A percentile compares a stretch with the other conserved stretches of the same genome.
Conservation (phyloP, 2,888 invertebrate species). For the Piscicola geometra region DNA sequence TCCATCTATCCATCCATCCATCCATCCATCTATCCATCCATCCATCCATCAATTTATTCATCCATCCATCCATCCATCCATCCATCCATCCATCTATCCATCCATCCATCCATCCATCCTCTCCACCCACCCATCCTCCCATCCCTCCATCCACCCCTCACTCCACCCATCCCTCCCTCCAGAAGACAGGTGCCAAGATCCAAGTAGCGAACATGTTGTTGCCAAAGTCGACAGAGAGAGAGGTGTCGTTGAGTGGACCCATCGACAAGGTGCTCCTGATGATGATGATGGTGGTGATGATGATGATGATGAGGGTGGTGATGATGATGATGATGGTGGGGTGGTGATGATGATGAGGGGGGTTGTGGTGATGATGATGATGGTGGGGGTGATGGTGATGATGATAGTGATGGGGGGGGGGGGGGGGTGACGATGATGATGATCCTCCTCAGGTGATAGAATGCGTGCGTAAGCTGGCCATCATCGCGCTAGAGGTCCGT, state of each 20-base stretch:
- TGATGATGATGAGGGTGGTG: background rate
- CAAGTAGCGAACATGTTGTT: slow-evolving; percentile 97
- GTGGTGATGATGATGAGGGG: background rate
- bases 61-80: too few species aligned
- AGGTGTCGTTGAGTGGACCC: slow-evolving; percentile 94
- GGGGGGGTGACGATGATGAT: background rate
- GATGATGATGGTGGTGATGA: background rate
- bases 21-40: too few species aligned
- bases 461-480: slow-evolving; percentile 24
- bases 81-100: too few species aligned
- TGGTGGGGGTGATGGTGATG: background rate
- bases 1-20: too few species aligned
- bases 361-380: background rate
- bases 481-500: slow-evolving; percentile 29
- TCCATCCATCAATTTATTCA: too few species aligned
- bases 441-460: slow-evolving; percentile 14
- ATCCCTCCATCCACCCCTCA: too few species aligned
- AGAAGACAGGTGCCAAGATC: slow-evolving; percentile 62
- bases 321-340: background rate
- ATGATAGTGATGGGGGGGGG: background rate
- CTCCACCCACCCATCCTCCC: too few species aligned
- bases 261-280: slow-evolving; percentile 63
- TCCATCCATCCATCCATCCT: too few species aligned
- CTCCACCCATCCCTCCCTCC: too few species aligned
- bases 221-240: slow-evolving; percentile 93